Evolutionary conservation across 2,113 vertebrate genomes (phyloP).

Genomic region (Cepphus grylle): DNA sequence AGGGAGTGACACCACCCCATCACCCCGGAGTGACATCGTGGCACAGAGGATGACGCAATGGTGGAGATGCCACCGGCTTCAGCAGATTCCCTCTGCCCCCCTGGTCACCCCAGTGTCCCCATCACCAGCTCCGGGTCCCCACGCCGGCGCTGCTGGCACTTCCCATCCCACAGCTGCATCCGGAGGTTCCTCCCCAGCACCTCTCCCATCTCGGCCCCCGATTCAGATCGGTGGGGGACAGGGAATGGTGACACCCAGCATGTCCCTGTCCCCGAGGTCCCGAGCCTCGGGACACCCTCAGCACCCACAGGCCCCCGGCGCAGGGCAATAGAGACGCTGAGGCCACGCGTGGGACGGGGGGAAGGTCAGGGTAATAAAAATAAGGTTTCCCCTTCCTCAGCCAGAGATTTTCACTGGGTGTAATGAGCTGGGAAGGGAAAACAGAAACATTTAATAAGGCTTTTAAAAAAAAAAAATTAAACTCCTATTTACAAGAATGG

Average conservation of each 20-base stretch:
- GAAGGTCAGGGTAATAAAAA: background rate
- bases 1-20: background rate
- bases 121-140: background rate
- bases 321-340: no score
- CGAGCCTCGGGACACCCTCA: background rate
- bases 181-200: background rate
- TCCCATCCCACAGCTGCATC: background rate
- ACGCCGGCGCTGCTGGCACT: rapidly evolving
- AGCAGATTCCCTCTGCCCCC: background rate
- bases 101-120: background rate
- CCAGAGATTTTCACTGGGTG: background rate
- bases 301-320: background rate
- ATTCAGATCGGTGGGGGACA: background rate
- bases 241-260: background rate
- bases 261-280: background rate
- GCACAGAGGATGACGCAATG: rapidly evolving
- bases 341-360: background rate
- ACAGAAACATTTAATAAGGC: background rate
- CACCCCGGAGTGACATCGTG: background rate
- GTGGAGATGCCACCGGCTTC: background rate
- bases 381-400: no score
- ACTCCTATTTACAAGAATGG: background rate
- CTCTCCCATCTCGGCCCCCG: background rate
- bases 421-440: background rate
- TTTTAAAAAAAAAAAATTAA: background rate